A percentile compares a stretch with the other conserved stretches of the same genome.
phyloP scores from a whole-genome alignment of 1,140 invertebrate species.

The Zaprionus tsacasi region DNA sequence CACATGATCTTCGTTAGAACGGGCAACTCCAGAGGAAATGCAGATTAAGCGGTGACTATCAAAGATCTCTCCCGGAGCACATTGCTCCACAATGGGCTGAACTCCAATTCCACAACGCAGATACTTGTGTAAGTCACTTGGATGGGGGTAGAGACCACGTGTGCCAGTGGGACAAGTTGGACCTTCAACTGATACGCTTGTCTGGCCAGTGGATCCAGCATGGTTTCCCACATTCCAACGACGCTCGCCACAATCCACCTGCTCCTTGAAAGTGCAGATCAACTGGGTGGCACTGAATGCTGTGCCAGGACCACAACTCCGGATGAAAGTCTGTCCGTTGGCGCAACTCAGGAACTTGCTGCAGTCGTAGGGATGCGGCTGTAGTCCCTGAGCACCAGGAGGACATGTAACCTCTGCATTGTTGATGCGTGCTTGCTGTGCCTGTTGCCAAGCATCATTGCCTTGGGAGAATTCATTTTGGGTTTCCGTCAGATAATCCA shows the following conservation, averaged over 20 bases:
- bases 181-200: not conserved
- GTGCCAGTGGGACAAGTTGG: slow-evolving; percentile 50
- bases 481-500: slow-evolving; percentile 55
- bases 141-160: slow-evolving; percentile 86
- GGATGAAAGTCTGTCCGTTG: slow-evolving; percentile 86
- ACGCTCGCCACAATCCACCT: slow-evolving; percentile 84
- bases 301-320: slow-evolving; percentile 88
- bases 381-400: slow-evolving; percentile 84
- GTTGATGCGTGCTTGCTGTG: not conserved
- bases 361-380: slow-evolving; percentile 87
- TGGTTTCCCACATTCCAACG: not conserved
- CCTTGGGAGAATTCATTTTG: slow-evolving; percentile 53
- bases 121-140: slow-evolving; percentile 87
- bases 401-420: not conserved
- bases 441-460: not conserved
- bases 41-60: slow-evolving; percentile 86
- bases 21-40: slow-evolving; percentile 85
- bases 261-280: slow-evolving; percentile 87
- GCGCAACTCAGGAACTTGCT: slow-evolving; percentile 88
- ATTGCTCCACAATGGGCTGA: slow-evolving; percentile 85
- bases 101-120: slow-evolving; percentile 87
- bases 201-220: not conserved
- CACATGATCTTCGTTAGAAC: slow-evolving; percentile 67
- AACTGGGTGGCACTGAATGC: slow-evolving; percentile 86
- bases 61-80: slow-evolving; percentile 88